Evolutionary conservation across 2,888 invertebrate species (phyloP).

Genomic region (Helicoverpa assulta): DNA sequence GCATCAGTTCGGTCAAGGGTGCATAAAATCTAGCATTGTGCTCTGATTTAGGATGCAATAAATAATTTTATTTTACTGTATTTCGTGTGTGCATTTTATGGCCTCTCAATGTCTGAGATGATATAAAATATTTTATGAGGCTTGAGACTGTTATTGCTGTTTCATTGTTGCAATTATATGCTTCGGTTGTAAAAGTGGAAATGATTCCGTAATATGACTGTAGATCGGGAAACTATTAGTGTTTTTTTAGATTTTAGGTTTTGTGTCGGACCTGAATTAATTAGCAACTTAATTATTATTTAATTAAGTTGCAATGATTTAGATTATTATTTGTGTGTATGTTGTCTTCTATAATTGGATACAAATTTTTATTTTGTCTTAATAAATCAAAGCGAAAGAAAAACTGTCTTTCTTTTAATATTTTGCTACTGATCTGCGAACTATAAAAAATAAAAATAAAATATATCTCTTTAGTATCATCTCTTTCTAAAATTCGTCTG

Average conservation of each 20-base stretch:
- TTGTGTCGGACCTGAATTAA: too few relatives aligned
- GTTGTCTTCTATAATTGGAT: not conserved
- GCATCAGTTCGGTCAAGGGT: slow-evolving; percentile 33
- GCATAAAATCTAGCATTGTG: slow-evolving; percentile 51
- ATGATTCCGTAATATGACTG: not conserved
- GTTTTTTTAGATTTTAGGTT: not conserved
- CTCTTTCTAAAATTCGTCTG: too few relatives aligned
- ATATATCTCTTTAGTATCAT: too few relatives aligned
- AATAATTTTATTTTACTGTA: slow-evolving; percentile 62
- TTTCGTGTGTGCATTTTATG: slow-evolving; percentile 55
- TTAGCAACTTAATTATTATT: too few relatives aligned
- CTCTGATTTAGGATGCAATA: slow-evolving; percentile 55
- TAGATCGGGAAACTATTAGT: not conserved
- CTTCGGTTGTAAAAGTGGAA: slow-evolving; percentile 4
- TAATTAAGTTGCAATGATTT: too few relatives aligned
- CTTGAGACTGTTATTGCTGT: slow-evolving; percentile 32
- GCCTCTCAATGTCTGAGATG: slow-evolving; percentile 42
- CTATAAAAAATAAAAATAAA: too few relatives aligned
- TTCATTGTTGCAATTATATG: slow-evolving; percentile 54
- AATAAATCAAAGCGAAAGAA: not conserved
- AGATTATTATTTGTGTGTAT: too few relatives aligned
- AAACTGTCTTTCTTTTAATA: not conserved
- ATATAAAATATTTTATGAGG: slow-evolving; percentile 52
- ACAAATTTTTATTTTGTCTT: not conserved
- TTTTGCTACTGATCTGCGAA: too few relatives aligned